These are phyloP conservation scores for Gymnocypris eckloni DNA, from an alignment of 2,797 vertebrate species.

Conservation along the genomic window DNA sequence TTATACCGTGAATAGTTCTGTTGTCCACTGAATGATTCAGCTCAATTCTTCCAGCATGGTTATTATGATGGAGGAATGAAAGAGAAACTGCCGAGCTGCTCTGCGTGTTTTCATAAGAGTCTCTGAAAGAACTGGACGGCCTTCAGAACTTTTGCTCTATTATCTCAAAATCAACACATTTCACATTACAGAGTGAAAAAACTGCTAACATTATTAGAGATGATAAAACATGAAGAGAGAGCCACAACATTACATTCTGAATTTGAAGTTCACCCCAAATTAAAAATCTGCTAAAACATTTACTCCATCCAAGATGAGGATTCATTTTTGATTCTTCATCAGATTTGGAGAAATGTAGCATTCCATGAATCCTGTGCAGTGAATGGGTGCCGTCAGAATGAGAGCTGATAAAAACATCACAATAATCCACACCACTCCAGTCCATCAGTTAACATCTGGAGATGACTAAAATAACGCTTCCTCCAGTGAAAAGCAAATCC, in stretches of 20 bases:
- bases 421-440: background rate
- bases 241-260: background rate
- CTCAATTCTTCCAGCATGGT: conserved; percentile 18
- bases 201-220: background rate
- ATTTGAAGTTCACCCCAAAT: background rate
- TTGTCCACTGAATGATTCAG: conserved; percentile 7
- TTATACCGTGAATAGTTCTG: conserved; percentile 1
- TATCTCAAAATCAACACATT: conserved; percentile 10
- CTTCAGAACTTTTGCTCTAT: conserved; percentile 26
- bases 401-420: background rate
- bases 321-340: background rate
- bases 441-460: too few species aligned
- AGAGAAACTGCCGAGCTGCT: conserved; percentile 12
- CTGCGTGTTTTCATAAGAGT: conserved; percentile 26
- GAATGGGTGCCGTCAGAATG: background rate
- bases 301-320: background rate
- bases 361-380: background rate
- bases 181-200: background rate
- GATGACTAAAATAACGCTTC: background rate
- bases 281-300: background rate
- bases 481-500: background rate
- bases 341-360: background rate
- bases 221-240: background rate
- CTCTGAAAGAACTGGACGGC: conserved; percentile 36
- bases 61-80: conserved; percentile 12